Percentiles rank a stretch among this genome's conserved stretches.
phyloP scores from a whole-genome alignment of 2,888 invertebrate species.

The Lysandra coridon region DNA sequence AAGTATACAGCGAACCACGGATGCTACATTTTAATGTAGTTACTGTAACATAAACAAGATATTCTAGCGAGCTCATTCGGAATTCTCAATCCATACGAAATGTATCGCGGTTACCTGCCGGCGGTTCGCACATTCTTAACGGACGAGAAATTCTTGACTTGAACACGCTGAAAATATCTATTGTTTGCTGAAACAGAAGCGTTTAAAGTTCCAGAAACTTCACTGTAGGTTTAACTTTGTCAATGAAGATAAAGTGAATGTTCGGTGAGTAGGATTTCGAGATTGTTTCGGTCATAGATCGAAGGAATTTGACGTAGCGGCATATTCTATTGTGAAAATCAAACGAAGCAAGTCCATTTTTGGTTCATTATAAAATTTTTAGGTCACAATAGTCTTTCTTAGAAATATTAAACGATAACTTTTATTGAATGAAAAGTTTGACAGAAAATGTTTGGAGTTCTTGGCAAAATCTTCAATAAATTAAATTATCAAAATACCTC shows the following conservation, averaged over 20 bases:
- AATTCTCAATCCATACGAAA: constrained; percentile 14
- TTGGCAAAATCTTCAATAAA: too few relatives aligned
- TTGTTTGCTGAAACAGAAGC: constrained; percentile 20
- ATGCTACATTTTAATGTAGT: constrained; percentile 69
- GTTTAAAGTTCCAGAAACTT: constrained; percentile 24
- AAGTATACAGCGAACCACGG: constrained; percentile 89
- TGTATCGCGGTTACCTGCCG: not conserved
- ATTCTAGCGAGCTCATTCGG: not conserved
- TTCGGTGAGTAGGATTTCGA: constrained; percentile 5
- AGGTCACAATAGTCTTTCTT: too few relatives aligned
- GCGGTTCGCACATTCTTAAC: constrained; percentile 11
- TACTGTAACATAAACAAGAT: not conserved
- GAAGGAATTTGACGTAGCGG: not conserved
- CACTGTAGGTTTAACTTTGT: constrained; percentile 28
- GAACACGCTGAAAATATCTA: constrained; percentile 3
- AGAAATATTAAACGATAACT: too few relatives aligned
- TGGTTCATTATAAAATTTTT: too few relatives aligned
- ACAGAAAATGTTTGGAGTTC: too few relatives aligned
- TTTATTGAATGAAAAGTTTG: too few relatives aligned
- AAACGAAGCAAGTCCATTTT: too few relatives aligned
- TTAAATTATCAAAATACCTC: too few relatives aligned
- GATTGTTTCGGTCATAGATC: constrained; percentile 9
- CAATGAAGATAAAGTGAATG: constrained; percentile 29
- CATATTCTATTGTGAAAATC: not conserved
- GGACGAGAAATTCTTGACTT: constrained; percentile 9